Percentiles rank a stretch among this genome's conserved stretches.
Evolutionary conservation across 2,888 invertebrate species (phyloP).

Genomic region (Aricia artaxerxes): DNA sequence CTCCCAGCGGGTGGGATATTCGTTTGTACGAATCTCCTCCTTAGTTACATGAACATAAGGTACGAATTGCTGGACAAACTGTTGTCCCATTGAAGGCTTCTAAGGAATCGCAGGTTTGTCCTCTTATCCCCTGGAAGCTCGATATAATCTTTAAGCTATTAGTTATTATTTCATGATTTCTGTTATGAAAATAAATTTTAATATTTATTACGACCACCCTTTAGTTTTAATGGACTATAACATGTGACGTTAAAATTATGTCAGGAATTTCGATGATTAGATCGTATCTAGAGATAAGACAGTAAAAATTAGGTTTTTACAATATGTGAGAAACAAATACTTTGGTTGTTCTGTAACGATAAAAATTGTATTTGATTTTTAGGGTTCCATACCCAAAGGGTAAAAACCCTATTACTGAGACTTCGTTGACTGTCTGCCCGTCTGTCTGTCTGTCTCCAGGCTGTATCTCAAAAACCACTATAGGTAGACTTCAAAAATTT

Average conservation of each 20-base stretch:
- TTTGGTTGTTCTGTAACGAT: not conserved
- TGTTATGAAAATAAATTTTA: slow-evolving; percentile 32
- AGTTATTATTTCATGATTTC: slow-evolving; percentile 42
- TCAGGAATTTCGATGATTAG: not conserved
- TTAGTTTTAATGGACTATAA: slow-evolving; percentile 1
- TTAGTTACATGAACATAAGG: slow-evolving; percentile 44
- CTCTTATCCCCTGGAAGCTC: slow-evolving; percentile 60
- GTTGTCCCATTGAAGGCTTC: slow-evolving; percentile 58
- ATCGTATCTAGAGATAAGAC: not conserved
- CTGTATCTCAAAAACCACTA: too few relatives aligned
- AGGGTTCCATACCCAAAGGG: too few relatives aligned
- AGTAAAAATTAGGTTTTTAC: not conserved
- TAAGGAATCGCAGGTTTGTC: slow-evolving; percentile 65
- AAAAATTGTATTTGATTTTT: not conserved
- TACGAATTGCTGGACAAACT: slow-evolving; percentile 46
- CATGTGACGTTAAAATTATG: not conserved
- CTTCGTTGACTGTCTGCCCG: too few relatives aligned
- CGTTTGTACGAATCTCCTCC: slow-evolving; percentile 48
- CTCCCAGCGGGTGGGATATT: slow-evolving; percentile 66
- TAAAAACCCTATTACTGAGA: too few relatives aligned
- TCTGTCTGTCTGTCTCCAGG: too few relatives aligned
- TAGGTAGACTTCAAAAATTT: too few relatives aligned
- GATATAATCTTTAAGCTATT: slow-evolving; percentile 60
- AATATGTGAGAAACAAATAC: not conserved
- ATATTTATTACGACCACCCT: slow-evolving; percentile 28